These are phyloP conservation scores for Peromyscus nudipes DNA, from an alignment of 2,797 vertebrate genomes.

Conservation along the genomic window DNA sequence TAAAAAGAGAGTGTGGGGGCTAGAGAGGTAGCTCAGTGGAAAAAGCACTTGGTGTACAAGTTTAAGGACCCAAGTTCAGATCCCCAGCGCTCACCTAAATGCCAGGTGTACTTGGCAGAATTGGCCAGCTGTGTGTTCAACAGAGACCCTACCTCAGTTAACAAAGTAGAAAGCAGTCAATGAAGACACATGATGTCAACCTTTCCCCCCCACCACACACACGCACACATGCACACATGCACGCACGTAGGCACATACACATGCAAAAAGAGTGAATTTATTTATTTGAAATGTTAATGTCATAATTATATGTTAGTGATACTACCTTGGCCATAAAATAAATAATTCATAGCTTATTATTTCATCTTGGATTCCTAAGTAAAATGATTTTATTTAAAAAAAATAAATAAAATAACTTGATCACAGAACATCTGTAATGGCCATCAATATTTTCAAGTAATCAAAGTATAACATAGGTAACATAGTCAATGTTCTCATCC, in stretches of 20 bases:
- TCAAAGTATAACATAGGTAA: constrained; percentile 37
- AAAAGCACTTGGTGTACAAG: not conserved
- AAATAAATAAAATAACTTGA: constrained; percentile 27
- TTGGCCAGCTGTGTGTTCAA: not conserved
- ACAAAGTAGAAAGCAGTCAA: not conserved
- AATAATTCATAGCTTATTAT: not conserved
- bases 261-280: not conserved
- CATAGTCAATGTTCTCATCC: constrained; percentile 30
- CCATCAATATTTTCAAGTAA: constrained; percentile 60
- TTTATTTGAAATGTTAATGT: constrained; percentile 18
- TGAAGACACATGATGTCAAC: not conserved
- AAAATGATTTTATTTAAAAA: not conserved
- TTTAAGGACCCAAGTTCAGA: not conserved
- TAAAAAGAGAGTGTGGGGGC: not conserved
- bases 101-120: not conserved
- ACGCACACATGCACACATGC: not conserved
- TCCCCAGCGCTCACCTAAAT: not conserved
- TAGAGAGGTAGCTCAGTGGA: not conserved
- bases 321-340: not conserved
- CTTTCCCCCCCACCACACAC: no score
- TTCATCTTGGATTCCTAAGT: constrained; percentile 51
- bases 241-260: not conserved
- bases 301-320: not conserved
- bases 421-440: constrained; percentile 62
- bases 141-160: not conserved